These are phyloP conservation scores for Brachynemurus nebulosus DNA, from an alignment of 2,888 invertebrate genomes.

Conservation along the genomic window DNA sequence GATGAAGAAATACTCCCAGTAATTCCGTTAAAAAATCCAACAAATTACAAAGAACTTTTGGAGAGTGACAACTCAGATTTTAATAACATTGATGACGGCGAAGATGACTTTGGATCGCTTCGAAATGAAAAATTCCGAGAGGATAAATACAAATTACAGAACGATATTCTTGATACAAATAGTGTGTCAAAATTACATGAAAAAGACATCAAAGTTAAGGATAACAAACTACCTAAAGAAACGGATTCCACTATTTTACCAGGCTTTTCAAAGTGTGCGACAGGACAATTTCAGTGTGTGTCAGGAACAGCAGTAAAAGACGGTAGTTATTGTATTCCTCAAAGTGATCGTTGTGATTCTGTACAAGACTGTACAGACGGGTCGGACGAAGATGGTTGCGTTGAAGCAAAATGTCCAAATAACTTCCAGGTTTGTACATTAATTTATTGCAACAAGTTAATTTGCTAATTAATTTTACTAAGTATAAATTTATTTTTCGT, in stretches of 20 bases:
- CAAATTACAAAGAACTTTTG: conserved; percentile 9
- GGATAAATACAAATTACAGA: too few species aligned
- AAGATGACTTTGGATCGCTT: too few species aligned
- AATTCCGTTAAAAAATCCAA: not conserved
- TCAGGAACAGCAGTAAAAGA: conserved; percentile 42
- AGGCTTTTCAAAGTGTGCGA: conserved; percentile 37
- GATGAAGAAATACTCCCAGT: conserved; percentile 7
- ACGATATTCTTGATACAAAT: too few species aligned
- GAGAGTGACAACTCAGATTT: conserved; percentile 4
- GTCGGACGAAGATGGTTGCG: conserved; percentile 44
- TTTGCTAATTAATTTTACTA: not conserved
- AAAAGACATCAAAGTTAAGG: too few species aligned
- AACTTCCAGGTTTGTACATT: conserved; percentile 35
- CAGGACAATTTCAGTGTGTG: conserved; percentile 42
- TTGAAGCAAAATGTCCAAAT: conserved; percentile 39
- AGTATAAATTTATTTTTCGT: conserved; percentile 17
- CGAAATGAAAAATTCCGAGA: too few species aligned
- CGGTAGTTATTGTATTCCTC: conserved; percentile 40
- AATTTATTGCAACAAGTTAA: not conserved
- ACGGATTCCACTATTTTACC: conserved; percentile 2
- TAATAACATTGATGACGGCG: conserved; percentile 3
- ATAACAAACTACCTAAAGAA: too few species aligned
- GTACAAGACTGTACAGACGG: conserved; percentile 45
- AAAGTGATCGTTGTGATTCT: conserved; percentile 39
- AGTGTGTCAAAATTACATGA: too few species aligned